phyloP scores from a whole-genome alignment of 2,113 vertebrate species.

The Alosa alosa region DNA sequence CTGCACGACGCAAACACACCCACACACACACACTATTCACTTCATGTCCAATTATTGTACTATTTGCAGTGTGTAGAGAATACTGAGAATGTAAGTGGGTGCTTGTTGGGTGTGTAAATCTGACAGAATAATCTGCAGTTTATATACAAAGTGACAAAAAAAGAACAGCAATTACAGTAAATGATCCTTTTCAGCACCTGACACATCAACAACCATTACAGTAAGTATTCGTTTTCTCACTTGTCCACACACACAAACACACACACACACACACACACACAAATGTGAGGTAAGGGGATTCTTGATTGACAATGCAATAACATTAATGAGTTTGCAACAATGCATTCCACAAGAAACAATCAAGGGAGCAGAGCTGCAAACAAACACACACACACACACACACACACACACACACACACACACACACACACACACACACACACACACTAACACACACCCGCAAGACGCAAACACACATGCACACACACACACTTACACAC shows the following conservation, averaged over 20 bases:
- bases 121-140: neutral
- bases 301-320: neutral
- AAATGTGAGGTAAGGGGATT: neutral
- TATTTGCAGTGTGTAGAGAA: neutral
- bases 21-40: neutral
- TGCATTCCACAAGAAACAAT: neutral
- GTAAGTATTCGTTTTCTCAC: neutral
- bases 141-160: neutral
- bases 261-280: neutral
- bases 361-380: neutral
- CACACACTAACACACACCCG: neutral
- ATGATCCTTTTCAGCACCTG: neutral
- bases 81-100: neutral
- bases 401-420: neutral
- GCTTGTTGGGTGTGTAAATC: neutral
- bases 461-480: too few species aligned
- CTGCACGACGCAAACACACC: too few species aligned
- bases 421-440: neutral
- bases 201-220: neutral
- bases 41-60: neutral
- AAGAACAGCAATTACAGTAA: neutral
- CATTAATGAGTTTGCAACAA: neutral
- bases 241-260: neutral
- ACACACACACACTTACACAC: too few species aligned
- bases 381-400: neutral